Conservation (phyloP, 1,140 invertebrate genomes). For the Drosophila triauraria region DNA sequence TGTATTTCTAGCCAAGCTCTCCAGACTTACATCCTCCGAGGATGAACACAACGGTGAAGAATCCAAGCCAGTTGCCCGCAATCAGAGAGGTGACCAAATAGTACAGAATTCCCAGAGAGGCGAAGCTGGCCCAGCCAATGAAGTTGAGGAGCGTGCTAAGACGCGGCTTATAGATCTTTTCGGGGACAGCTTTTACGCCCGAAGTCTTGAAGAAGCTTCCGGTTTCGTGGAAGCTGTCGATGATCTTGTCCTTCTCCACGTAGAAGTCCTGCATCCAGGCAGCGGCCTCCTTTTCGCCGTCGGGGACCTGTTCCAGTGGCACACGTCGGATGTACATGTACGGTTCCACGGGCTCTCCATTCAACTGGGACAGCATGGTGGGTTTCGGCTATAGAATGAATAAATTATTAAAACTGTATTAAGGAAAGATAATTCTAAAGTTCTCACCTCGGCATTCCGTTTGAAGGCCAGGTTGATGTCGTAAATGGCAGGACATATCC, state of each 20-base stretch:
- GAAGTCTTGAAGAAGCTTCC: conserved; percentile 93
- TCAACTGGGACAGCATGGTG: conserved; percentile 92
- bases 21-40: conserved; percentile 89
- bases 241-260: conserved; percentile 90
- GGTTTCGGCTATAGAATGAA: conserved; percentile 86
- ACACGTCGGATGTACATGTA: conserved; percentile 94
- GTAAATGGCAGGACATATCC: conserved; percentile 92
- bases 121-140: conserved; percentile 88
- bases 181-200: conserved; percentile 88
- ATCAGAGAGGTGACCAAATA: conserved; percentile 89
- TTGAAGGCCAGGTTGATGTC: conserved; percentile 93
- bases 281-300: conserved; percentile 91
- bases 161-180: conserved; percentile 87
- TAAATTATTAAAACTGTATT: neutral
- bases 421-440: conserved; percentile 49
- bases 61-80: conserved; percentile 90
- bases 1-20: conserved; percentile 13
- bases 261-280: conserved; percentile 91
- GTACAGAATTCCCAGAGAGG: conserved; percentile 89
- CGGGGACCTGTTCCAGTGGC: conserved; percentile 92
- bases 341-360: conserved; percentile 90
- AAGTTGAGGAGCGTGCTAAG: conserved; percentile 90
- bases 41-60: conserved; percentile 88
- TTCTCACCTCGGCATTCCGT: conserved; percentile 85
- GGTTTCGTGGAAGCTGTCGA: conserved; percentile 92